Conservation (phyloP, 2,888 invertebrate genomes). For the Pseudeuparius sepicola region DNA sequence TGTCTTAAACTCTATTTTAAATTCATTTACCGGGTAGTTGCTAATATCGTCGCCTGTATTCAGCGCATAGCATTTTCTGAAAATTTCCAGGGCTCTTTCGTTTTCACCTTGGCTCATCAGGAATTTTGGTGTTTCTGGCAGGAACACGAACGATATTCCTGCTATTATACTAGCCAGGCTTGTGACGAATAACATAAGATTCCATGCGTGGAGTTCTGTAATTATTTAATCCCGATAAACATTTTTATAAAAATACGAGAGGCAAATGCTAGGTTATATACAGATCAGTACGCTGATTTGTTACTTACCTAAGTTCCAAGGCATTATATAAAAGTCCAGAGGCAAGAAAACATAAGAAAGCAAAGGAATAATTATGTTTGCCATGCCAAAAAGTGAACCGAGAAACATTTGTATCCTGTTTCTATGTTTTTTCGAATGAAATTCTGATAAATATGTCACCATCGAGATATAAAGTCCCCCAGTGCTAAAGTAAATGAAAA, state of each 20-base stretch:
- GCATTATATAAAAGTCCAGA: too few species aligned
- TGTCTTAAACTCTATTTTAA: conserved; percentile 16
- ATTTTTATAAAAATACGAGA: too few species aligned
- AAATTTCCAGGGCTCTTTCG: conserved; percentile 52
- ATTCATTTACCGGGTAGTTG: conserved; percentile 50
- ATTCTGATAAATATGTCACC: conserved; percentile 59
- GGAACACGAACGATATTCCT: conserved; percentile 46
- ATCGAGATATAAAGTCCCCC: conserved; percentile 39
- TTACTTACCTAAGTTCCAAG: too few species aligned
- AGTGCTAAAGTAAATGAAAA: conserved; percentile 19
- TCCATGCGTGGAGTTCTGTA: conserved; percentile 39
- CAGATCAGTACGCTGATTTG: too few species aligned
- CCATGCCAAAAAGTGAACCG: conserved; percentile 52
- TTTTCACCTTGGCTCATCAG: conserved; percentile 57
- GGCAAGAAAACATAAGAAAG: conserved; percentile 65
- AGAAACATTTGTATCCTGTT: conserved; percentile 52
- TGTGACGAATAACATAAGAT: conserved; percentile 47
- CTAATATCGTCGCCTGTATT: conserved; percentile 53
- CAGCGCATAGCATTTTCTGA: conserved; percentile 50
- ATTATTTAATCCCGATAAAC: too few species aligned
- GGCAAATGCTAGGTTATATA: too few species aligned
- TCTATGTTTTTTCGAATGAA: conserved; percentile 55
- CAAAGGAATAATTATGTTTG: conserved; percentile 51
- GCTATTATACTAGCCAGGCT: conserved; percentile 56
- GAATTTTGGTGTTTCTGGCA: conserved; percentile 72